phyloP scores from a whole-genome alignment of 2,113 vertebrate species.

The Rhinogobius similis region DNA sequence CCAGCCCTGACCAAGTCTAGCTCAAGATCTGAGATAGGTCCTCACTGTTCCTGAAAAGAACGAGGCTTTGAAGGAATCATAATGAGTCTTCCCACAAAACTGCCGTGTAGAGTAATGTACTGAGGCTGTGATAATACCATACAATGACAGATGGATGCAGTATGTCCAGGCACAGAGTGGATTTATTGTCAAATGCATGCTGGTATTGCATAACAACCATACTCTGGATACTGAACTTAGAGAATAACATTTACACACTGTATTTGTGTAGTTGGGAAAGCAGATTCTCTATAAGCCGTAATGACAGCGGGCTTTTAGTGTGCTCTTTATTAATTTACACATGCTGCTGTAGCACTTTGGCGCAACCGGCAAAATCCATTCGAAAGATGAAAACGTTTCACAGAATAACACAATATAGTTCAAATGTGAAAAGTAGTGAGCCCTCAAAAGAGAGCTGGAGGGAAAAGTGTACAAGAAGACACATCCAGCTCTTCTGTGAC shows the following conservation, averaged over 20 bases:
- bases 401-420: constrained; percentile 57
- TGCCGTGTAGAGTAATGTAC: background rate
- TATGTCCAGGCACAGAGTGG: background rate
- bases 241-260: background rate
- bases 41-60: no score
- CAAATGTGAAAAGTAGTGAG: constrained; percentile 52
- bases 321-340: constrained; percentile 52
- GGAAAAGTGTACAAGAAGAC: constrained; percentile 48
- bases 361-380: constrained; percentile 33
- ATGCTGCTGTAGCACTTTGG: constrained; percentile 13
- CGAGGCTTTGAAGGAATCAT: no score
- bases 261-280: background rate
- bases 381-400: constrained; percentile 42
- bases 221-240: background rate
- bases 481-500: constrained; percentile 61
- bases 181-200: background rate
- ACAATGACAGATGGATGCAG: background rate
- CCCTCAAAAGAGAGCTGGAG: constrained; percentile 47
- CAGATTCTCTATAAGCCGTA: constrained; percentile 14
- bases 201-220: background rate
- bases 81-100: background rate
- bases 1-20: no score
- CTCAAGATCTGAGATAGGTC: no score
- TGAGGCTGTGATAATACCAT: background rate
- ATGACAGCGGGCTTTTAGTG: constrained; percentile 34